Evolutionary conservation across 2,888 invertebrate genomes (phyloP), one percentile per base, ranked within the genome.

Genomic region (Eupsilia transversa): DNA sequence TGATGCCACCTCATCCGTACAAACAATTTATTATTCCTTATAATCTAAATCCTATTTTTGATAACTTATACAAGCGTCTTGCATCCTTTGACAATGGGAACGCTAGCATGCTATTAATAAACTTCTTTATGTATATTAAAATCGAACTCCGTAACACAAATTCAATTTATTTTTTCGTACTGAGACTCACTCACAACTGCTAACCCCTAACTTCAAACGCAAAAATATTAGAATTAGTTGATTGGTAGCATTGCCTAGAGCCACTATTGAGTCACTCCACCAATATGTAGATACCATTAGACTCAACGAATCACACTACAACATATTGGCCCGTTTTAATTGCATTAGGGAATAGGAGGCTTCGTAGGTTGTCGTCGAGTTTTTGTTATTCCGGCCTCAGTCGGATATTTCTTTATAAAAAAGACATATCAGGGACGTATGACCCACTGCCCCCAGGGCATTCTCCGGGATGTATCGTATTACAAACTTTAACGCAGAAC

Each of bases 331-430:
- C 43, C 43, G 3, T 43, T 80, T 82, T 86, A 86, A 87, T 86
- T 83, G 72, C 86, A 76, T 82, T 49, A 72, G 86, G 87, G 86
- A 86, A 87, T 87, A 85, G 38, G 72, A 66, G 74, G n/a, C 52
- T 59, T 69, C 35, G 56, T 69, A 64, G 75, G 70, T 33, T 71
- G 72, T 74, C 74, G 72, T 76, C 38, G 46, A 38, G 71, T 74
- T 67, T 77, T 76, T 73, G 70, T 71, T 77, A 77, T 77, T 60
- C 49, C 72, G 38, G 38, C 66, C 69, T 72, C 56, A 38, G 54
- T 57, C 23, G 59, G 63, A 75, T 85, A 83, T 85, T 72, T 83
- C 68, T 82, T 81, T 64, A 77, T 77, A 86, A 83, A 78, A 85
- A 80, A 81, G 74, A 74, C 70, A 77, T 87, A 63, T 78, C 66